Percentiles rank a stretch among this genome's conserved stretches.
These are phyloP conservation scores for Lophius americanus DNA, from an alignment of 2,797 vertebrate species.

Conservation along the genomic window DNA sequence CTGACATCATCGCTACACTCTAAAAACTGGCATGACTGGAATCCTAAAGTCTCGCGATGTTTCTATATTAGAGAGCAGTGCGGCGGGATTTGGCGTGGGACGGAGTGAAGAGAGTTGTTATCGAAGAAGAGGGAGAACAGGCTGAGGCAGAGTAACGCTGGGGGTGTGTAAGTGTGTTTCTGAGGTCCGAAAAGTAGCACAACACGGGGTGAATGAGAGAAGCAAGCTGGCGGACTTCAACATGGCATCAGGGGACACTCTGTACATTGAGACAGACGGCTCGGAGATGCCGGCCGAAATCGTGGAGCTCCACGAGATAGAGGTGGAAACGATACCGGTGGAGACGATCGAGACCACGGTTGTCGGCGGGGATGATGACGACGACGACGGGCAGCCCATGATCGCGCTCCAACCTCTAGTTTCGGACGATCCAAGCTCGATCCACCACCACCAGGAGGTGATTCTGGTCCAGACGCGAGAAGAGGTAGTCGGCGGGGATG, in stretches of 20 bases:
- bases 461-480: conserved; percentile 98
- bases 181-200: conserved; percentile 55
- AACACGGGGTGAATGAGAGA: conserved; percentile 80
- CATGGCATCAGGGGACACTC: conserved; percentile 98
- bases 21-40: neutral
- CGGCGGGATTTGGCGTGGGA: conserved; percentile 83
- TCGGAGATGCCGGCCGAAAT: conserved; percentile 98
- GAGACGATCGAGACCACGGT: conserved; percentile 96
- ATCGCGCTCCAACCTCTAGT: conserved; percentile 96
- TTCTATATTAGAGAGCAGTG: conserved; percentile 73
- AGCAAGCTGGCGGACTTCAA: conserved; percentile 84
- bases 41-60: conserved; percentile 85
- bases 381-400: conserved; percentile 94
- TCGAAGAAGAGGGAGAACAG: conserved; percentile 87
- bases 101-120: conserved; percentile 85
- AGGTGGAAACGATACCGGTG: conserved; percentile 90
- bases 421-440: conserved; percentile 90
- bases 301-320: conserved; percentile 97
- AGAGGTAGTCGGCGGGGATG: conserved; percentile 97
- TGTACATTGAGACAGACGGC: conserved; percentile 97
- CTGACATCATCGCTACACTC: neutral
- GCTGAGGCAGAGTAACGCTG: conserved; percentile 68
- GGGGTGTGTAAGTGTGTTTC: conserved; percentile 71
- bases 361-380: conserved; percentile 89
- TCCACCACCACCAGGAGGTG: conserved; percentile 92